phyloP scores from a whole-genome alignment of 2,797 vertebrate genomes.

The Threskiornis aethiopicus region DNA sequence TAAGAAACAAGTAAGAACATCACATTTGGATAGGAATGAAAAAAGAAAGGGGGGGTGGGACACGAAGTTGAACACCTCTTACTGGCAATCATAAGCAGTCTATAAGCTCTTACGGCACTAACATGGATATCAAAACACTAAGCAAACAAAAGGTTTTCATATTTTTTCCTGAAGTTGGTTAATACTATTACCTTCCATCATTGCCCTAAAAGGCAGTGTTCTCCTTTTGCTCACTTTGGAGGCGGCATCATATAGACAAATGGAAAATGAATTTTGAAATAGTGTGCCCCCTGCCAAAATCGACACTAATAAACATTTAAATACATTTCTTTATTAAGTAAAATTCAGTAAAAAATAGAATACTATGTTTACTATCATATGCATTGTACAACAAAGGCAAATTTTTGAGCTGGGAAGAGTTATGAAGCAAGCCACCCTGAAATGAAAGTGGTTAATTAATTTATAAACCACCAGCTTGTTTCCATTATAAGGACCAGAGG shows the following conservation, averaged over 20 bases:
- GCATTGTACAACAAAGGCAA: neutral
- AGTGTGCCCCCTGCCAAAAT: neutral
- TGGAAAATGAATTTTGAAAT: neutral
- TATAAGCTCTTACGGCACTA: accelerated
- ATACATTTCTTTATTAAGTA: neutral
- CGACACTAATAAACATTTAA: neutral
- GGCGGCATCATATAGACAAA: neutral
- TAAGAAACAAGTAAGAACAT: neutral
- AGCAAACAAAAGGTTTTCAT: neutral
- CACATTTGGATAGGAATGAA: neutral
- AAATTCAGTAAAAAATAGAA: neutral
- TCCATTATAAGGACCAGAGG: neutral
- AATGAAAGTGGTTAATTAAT: neutral
- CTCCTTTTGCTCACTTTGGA: neutral
- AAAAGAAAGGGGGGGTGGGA: neutral
- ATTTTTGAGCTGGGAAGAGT: neutral
- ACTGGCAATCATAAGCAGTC: neutral
- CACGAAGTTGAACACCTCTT: neutral
- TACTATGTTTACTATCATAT: neutral
- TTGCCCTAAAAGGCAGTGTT: neutral
- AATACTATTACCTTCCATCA: accelerated
- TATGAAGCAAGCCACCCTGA: neutral
- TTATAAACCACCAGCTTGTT: neutral
- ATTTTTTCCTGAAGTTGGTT: neutral
- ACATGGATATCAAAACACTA: accelerated